A percentile compares a stretch with the other conserved stretches of the same genome.
These are phyloP conservation scores for Eupsilia transversa DNA, from an alignment of 2,888 invertebrate genomes.

Conservation along the genomic window DNA sequence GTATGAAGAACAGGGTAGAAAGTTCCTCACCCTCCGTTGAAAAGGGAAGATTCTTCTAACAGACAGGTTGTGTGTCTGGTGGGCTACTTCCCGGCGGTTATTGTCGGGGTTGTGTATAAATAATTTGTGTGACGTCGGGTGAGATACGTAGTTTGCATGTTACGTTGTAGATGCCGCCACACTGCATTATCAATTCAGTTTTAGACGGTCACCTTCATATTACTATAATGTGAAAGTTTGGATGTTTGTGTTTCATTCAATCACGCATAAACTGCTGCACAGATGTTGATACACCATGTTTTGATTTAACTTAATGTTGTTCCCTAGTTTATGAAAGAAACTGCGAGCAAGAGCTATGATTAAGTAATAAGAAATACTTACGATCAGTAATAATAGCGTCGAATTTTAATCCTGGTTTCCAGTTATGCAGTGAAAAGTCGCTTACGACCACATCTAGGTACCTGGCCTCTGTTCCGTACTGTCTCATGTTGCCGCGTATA, in stretches of 20 bases:
- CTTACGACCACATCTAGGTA: constrained; percentile 97
- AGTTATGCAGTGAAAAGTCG: constrained; percentile 96
- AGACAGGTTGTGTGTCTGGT: too few relatives aligned
- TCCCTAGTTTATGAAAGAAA: background rate
- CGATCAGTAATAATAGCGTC: constrained; percentile 99
- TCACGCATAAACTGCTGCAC: background rate
- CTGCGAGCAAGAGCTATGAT: background rate
- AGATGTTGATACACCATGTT: too few relatives aligned
- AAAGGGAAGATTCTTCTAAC: too few relatives aligned
- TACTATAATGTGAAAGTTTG: background rate
- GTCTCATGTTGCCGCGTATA: constrained; percentile 96
- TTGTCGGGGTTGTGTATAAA: too few relatives aligned
- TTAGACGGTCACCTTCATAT: background rate
- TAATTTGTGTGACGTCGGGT: background rate
- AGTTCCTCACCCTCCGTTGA: too few relatives aligned
- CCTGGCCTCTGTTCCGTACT: constrained; percentile 94
- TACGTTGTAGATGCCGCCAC: too few relatives aligned
- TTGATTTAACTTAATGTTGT: too few relatives aligned
- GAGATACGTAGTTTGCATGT: background rate
- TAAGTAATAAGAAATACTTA: constrained; percentile 87
- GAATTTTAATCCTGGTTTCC: constrained; percentile 93
- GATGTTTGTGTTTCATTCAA: background rate
- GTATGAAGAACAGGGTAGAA: too few relatives aligned
- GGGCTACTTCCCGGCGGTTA: too few relatives aligned
- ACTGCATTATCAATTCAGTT: too few relatives aligned